phyloP scores from a whole-genome alignment of 2,888 invertebrate species.

The Antitype chi region DNA sequence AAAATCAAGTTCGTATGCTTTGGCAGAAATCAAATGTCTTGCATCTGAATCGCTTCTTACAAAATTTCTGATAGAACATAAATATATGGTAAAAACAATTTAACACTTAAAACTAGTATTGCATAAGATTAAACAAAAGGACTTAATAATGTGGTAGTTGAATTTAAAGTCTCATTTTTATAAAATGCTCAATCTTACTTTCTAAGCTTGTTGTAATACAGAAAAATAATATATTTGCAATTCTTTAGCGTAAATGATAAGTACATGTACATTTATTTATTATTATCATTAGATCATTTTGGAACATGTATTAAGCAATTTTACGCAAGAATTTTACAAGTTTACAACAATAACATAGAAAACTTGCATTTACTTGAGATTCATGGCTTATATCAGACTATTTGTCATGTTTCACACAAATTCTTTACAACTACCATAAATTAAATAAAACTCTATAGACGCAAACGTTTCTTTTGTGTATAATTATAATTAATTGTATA shows the following conservation, averaged over 20 bases:
- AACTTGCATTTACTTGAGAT: slow-evolving; percentile 67
- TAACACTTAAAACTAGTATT: slow-evolving; percentile 90
- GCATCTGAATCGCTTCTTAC: slow-evolving; percentile 75
- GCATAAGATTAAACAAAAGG: slow-evolving; percentile 89
- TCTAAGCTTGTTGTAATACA: slow-evolving; percentile 64
- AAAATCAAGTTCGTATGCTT: slow-evolving; percentile 79
- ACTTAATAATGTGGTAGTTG: slow-evolving; percentile 77
- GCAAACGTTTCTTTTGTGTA: slow-evolving; percentile 49
- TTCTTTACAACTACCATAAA: slow-evolving; percentile 54
- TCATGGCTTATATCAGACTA: slow-evolving; percentile 66
- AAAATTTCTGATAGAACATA: slow-evolving; percentile 82
- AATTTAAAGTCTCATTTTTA: slow-evolving; percentile 76
- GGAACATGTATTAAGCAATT: slow-evolving; percentile 53
- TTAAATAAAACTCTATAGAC: slow-evolving; percentile 45
- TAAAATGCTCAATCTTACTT: slow-evolving; percentile 71
- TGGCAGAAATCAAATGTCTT: slow-evolving; percentile 85
- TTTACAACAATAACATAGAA: slow-evolving; percentile 58
- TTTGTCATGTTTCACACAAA: slow-evolving; percentile 67
- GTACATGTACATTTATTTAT: slow-evolving; percentile 44
- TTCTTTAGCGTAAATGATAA: slow-evolving; percentile 47
- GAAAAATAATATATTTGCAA: slow-evolving; percentile 60
- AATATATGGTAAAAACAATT: slow-evolving; percentile 90
- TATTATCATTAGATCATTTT: slow-evolving; percentile 40
- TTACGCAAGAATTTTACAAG: slow-evolving; percentile 49
- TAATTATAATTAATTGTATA: slow-evolving; percentile 31